Evolutionary conservation across 1,140 invertebrate genomes (phyloP), one percentile per base, ranked within the genome.

Genomic region (Solenopsis fugax): DNA sequence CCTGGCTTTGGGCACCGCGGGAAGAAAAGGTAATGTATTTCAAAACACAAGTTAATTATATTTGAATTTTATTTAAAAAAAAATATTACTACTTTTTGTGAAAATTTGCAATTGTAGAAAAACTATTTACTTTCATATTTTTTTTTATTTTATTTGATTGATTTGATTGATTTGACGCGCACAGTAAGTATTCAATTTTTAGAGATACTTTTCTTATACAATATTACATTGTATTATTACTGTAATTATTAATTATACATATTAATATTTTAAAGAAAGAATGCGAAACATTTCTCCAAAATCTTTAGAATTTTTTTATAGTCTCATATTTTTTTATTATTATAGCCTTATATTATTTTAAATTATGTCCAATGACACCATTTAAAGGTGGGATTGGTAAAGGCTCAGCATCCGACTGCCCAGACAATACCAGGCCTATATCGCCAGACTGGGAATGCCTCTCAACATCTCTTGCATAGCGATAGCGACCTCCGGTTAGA

Each of bases 371-470:
- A 37, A 45, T 56, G 41, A 7, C 5, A 60, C 16, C 29, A 37
- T 87, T 89, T 82, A 12, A 78, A 95, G 95, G 95, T 95, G 78
- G 94, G 95, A 64, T 85, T 95, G 45, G 95, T 95, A 10, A 95
- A 95, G 90, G 94, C 95, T 37, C 95, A 95, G 64, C 94, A 95
- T 89, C 94, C 95, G n/a, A 94, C 94, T 6, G 94, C 93, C 12
- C 94, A 95, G 85, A 94, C 92, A 48, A 92, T 94, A 50, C 94
- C 94, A 10, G 94, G 94, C 21, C 90, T 95, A 18, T 94, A 95
- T 84, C 91, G 93, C 50, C 94, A 95, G 58, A 86, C 93, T 62
- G 93, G 92, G 56, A 94, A 93, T 86, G 78, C 91, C 21, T 94
- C 94, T 37, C 94, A 95, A 64, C 91, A 95, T 87, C 88, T 95